Conservation (phyloP, 2,797 vertebrate species). For the Galagoides demidoff region DNA sequence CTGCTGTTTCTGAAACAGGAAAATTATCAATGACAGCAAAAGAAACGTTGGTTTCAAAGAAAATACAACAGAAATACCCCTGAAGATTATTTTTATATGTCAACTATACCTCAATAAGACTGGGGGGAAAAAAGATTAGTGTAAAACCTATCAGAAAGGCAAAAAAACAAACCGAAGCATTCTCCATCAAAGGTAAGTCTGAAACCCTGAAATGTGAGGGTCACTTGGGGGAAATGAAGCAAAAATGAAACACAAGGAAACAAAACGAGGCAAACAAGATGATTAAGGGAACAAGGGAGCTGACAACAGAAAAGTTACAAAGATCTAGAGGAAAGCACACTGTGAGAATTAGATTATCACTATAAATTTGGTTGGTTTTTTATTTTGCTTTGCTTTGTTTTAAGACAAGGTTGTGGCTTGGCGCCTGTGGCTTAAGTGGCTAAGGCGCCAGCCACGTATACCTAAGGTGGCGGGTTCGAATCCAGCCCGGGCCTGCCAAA, state of each 20-base stretch:
- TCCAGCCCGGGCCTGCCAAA: too few relatives aligned
- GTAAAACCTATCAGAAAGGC: background rate
- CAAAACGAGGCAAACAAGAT: background rate
- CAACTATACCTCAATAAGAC: background rate
- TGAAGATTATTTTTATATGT: background rate
- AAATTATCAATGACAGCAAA: background rate
- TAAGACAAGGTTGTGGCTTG: too few relatives aligned
- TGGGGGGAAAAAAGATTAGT: background rate
- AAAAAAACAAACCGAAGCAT: background rate
- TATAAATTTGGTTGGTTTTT: background rate
- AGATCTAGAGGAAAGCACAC: background rate
- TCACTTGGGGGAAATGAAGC: background rate
- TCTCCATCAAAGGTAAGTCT: background rate
- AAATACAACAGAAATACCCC: background rate
- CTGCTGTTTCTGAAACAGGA: background rate
- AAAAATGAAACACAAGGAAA: background rate
- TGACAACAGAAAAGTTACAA: background rate
- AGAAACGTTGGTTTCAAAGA: constrained; percentile 15
- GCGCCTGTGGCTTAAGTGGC: too few relatives aligned
- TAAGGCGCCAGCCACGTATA: too few relatives aligned
- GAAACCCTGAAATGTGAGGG: background rate
- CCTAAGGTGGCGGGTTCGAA: too few relatives aligned
- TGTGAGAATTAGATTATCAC: background rate
- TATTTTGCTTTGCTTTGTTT: too few relatives aligned
- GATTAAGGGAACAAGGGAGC: background rate